Conservation (phyloP, 2,888 invertebrate species). For the Drymonia ruficornis region DNA sequence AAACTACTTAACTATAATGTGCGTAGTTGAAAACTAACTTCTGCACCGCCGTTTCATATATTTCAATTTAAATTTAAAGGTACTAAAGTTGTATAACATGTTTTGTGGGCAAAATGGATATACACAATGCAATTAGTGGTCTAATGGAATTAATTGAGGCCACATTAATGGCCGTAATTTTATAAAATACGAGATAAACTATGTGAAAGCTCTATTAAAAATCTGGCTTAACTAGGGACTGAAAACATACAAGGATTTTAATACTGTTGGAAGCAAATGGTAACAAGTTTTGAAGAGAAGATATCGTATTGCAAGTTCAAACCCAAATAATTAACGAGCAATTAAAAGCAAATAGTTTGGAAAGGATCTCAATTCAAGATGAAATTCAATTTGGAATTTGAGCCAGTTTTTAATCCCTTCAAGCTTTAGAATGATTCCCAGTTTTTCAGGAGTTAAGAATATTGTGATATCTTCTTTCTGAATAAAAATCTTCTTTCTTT, state of each 20-base stretch:
- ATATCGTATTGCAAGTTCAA: too few relatives aligned
- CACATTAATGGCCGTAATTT: slow-evolving; percentile 34
- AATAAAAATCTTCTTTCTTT: too few relatives aligned
- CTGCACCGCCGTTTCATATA: slow-evolving; percentile 16
- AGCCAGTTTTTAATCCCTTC: too few relatives aligned
- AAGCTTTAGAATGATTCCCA: too few relatives aligned
- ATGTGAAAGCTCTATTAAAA: slow-evolving; percentile 15
- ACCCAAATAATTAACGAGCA: too few relatives aligned
- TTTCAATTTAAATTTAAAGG: slow-evolving; percentile 26
- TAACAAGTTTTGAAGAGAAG: too few relatives aligned
- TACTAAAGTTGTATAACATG: slow-evolving; percentile 25
- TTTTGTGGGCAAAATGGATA: slow-evolving; percentile 29
- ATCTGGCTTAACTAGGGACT: not conserved
- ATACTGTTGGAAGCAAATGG: too few relatives aligned
- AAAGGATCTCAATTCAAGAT: too few relatives aligned
- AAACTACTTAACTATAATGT: slow-evolving; percentile 14
- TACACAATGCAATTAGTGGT: slow-evolving; percentile 36
- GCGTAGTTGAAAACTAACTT: slow-evolving; percentile 25
- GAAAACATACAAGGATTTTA: not conserved
- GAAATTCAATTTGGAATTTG: too few relatives aligned
- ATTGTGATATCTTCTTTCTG: too few relatives aligned
- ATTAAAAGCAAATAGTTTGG: too few relatives aligned
- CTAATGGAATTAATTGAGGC: slow-evolving; percentile 39
- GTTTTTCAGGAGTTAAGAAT: too few relatives aligned
- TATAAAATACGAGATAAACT: slow-evolving; percentile 32